Evolutionary conservation across 2,797 vertebrate species (phyloP).

Genomic region (Spheniscus humboldti): DNA sequence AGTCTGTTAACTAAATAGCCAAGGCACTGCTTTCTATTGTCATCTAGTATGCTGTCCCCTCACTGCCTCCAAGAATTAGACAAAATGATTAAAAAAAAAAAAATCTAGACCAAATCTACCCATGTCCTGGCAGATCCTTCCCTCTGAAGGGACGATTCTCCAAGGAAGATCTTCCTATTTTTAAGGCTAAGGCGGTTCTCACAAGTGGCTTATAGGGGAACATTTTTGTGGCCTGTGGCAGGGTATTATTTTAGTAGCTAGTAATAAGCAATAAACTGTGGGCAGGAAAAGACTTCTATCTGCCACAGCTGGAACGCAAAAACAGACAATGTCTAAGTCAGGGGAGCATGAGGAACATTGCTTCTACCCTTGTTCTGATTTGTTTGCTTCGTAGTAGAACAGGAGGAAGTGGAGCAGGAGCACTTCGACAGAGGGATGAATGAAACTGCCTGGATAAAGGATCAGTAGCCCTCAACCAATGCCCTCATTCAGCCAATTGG

Average conservation of each 20-base stretch:
- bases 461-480: not conserved
- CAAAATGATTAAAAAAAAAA: not conserved
- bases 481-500: not conserved
- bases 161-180: not conserved
- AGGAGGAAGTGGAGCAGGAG: not conserved
- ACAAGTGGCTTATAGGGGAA: constrained; percentile 17
- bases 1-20: not conserved
- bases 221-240: constrained; percentile 38
- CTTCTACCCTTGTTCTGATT: not conserved
- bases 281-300: not conserved
- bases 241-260: constrained; percentile 52
- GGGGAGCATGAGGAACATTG: not conserved
- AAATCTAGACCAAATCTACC: not conserved
- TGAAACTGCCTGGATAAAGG: not conserved
- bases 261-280: constrained; percentile 23
- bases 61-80: not conserved
- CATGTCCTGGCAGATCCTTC: not conserved
- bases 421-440: not conserved
- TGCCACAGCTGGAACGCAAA: not conserved
- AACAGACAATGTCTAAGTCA: not conserved
- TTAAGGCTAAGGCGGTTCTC: not conserved
- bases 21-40: not conserved
- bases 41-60: not conserved
- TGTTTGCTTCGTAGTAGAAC: not conserved
- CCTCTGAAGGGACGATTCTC: not conserved